These are phyloP conservation scores for Hippocampus guttulatus DNA, from an alignment of 2,113 vertebrate species.

Conservation along the genomic window DNA sequence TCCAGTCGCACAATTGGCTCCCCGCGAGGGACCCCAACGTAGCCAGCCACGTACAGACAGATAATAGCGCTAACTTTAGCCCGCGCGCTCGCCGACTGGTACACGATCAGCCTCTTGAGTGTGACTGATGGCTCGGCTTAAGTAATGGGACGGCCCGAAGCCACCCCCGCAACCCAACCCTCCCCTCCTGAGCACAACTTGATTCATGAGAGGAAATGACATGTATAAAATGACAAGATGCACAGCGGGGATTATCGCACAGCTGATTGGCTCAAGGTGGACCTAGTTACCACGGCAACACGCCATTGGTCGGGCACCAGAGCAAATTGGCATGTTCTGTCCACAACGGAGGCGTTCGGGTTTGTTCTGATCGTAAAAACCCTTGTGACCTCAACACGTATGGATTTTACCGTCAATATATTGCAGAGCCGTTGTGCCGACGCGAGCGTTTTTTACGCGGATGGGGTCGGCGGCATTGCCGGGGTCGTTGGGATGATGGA, in stretches of 20 bases:
- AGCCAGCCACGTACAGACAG: conserved; percentile 62
- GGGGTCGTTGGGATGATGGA: conserved; percentile 27
- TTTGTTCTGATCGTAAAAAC: not conserved
- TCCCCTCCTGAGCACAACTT: conserved; percentile 18
- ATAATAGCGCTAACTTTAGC: conserved; percentile 70
- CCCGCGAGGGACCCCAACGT: conserved; percentile 53
- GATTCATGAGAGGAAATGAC: conserved; percentile 48
- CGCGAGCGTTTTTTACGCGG: conserved; percentile 21
- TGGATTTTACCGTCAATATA: conserved; percentile 41
- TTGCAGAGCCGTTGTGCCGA: conserved; percentile 25
- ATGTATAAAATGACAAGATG: conserved; percentile 16
- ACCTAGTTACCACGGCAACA: conserved; percentile 28
- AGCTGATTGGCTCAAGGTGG: not conserved
- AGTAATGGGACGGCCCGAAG: conserved; percentile 44
- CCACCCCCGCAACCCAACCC: conserved; percentile 28
- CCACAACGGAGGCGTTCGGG: conserved; percentile 33
- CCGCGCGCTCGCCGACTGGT: conserved; percentile 42
- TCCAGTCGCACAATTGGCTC: conserved; percentile 62
- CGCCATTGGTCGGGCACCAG: conserved; percentile 46
- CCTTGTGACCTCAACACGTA: conserved; percentile 6
- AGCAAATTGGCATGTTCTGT: conserved; percentile 34
- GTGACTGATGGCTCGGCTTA: conserved; percentile 64
- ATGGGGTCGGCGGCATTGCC: conserved; percentile 16
- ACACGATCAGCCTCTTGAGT: conserved; percentile 66
- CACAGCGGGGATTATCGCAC: conserved; percentile 34